Base-by-base conservation (phyloP, 2,888 invertebrate genomes). In the Cryptophagus acutangulus region DNA sequence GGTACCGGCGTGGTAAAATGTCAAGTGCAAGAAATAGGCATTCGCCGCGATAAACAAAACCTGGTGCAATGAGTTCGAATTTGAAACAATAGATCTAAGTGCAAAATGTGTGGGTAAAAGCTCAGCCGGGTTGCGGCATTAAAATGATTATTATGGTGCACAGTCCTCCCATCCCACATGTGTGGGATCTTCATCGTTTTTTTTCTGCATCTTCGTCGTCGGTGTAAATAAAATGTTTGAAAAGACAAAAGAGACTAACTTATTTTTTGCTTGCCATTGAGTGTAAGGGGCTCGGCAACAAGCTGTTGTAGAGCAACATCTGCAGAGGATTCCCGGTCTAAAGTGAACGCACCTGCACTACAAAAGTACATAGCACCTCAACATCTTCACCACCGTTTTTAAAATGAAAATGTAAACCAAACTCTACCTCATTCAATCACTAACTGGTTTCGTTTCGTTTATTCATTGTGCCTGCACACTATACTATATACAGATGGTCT, bases 271-370 rank as follows among this genome's bases (percentile, higher is more conserved):
- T 38, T 39, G 38, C 20, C 35, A 26, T 14, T 41, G 26, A 13
- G 8, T 15, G 17, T 29, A 16, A 16, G 33, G 42, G 38, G 36
- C 41, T 49, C 48, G 43, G 46, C 34, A 43, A 35, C 13, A 18
- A 24, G 31, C 17, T 42, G 28, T 34, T 34, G 33, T 38, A 38
- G 41, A 48, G 46, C n/a, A 41, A 47, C 40, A 51, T 46, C 38
- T 49, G 43, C 38, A 24, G 43, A 46, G 38, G 45, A 42, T n/a
- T 41, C 39, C 43, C 38, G 41, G 45, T 36, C 53, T 48, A 47
- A 40, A 37, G 36, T 33, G 37, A 42, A 46, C 45, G 41, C 54
- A 52, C 51, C 52, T 52, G 51, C 52, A 54, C 52, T 37, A 40
- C 42, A 48, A 26, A 26, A 26, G 26, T 26, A 45, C 43, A 45